phyloP scores from a whole-genome alignment of 1,140 invertebrate genomes.

The Tetragonula clypearis region DNA sequence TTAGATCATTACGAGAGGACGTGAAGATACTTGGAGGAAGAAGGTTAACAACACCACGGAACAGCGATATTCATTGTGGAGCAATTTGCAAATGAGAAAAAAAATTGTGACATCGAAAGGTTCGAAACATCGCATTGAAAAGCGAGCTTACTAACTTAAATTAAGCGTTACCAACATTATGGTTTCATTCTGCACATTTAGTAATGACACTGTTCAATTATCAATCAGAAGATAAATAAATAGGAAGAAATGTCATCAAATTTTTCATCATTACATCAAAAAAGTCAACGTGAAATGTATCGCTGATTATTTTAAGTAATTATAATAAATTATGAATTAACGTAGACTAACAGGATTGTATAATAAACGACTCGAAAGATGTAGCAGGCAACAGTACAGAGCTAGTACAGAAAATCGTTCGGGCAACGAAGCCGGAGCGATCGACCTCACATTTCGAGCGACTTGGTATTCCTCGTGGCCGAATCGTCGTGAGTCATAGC shows the following conservation, averaged over 20 bases:
- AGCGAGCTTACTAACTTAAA: not conserved
- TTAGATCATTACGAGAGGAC: conserved; percentile 26
- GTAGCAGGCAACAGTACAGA: not conserved
- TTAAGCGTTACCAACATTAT: not conserved
- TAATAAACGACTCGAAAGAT: not conserved
- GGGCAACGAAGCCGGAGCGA: not conserved
- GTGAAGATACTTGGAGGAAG: not conserved
- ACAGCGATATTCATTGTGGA: not conserved
- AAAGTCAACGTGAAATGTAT: no score
- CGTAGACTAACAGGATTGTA: not conserved
- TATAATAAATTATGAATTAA: not conserved
- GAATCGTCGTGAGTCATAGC: conserved; percentile 1
- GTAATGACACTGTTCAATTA: not conserved
- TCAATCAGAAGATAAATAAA: not conserved
- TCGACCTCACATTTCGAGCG: not conserved
- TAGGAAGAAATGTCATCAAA: no score
- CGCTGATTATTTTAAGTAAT: not conserved
- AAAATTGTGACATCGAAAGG: not conserved
- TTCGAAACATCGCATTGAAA: not conserved
- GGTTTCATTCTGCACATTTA: not conserved
- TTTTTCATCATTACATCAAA: no score
- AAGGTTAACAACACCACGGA: conserved; percentile 5
- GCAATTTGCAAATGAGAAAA: not conserved
- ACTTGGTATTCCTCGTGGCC: not conserved
- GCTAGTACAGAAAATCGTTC: not conserved